Conservation (phyloP, 2,888 invertebrate genomes). For the Rapana venosa region DNA sequence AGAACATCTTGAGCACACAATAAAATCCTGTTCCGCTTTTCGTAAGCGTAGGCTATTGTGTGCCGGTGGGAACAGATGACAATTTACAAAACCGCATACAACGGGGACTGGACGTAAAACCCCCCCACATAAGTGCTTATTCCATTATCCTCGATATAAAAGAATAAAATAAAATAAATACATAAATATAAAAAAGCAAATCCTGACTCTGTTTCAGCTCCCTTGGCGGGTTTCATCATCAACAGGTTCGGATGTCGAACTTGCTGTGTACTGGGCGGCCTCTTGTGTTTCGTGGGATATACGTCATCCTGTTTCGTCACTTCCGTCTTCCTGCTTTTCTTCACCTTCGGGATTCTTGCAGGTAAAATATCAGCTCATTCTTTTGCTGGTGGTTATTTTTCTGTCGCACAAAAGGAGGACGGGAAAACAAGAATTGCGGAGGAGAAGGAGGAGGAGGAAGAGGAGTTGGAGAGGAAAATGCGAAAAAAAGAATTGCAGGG, state of each 20-base stretch:
- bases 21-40: too few relatives aligned
- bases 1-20: too few relatives aligned
- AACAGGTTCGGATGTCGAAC: conserved; percentile 16
- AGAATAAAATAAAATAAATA: too few relatives aligned
- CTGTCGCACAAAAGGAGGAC: background rate
- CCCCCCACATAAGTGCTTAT: too few relatives aligned
- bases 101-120: too few relatives aligned
- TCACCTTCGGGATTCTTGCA: background rate
- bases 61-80: too few relatives aligned
- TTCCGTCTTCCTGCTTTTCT: background rate
- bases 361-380: too few relatives aligned
- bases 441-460: background rate
- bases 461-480: background rate
- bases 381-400: background rate
- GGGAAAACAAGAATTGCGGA: background rate
- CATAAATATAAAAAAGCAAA: too few relatives aligned
- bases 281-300: conserved; percentile 7
- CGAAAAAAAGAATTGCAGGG: background rate
- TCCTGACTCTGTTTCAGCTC: conserved; percentile 3
- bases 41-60: too few relatives aligned
- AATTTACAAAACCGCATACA: too few relatives aligned
- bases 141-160: too few relatives aligned
- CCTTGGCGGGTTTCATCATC: conserved; percentile 10
- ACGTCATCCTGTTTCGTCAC: conserved; percentile 27
- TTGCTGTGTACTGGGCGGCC: conserved; percentile 17